Percentiles rank a stretch among this genome's conserved stretches.
phyloP scores from a whole-genome alignment of 2,113 vertebrate species.

The Chunga burmeisteri region DNA sequence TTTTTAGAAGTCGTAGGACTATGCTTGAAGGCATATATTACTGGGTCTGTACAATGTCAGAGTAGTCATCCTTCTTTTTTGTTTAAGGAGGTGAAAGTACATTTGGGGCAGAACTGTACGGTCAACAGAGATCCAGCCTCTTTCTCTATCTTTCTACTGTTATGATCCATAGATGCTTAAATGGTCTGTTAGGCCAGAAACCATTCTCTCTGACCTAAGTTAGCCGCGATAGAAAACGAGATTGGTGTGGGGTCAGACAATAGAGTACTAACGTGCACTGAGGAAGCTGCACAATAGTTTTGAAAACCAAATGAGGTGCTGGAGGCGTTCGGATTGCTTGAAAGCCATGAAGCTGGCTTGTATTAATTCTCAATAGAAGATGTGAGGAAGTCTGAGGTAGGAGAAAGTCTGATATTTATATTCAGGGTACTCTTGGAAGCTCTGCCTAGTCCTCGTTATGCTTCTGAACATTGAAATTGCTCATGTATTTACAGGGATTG shows the following conservation, averaged over 20 bases:
- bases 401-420: not conserved
- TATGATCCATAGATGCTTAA: not conserved
- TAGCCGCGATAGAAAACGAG: not conserved
- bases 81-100: not conserved
- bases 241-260: not conserved
- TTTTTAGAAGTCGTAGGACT: not conserved
- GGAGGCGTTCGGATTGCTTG: not conserved
- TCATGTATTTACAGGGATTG: not conserved
- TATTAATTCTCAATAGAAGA: not conserved
- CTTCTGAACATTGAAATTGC: not conserved
- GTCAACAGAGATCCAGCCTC: not conserved
- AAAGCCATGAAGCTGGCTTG: not conserved
- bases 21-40: not conserved
- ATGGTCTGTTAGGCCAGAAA: not conserved
- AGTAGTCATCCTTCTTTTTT: not conserved
- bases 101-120: not conserved
- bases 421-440: not conserved
- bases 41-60: not conserved
- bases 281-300: not conserved
- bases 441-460: not conserved
- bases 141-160: not conserved
- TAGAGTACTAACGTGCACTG: accelerated
- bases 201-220: not conserved
- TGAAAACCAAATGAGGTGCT: not conserved
- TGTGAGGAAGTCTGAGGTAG: not conserved